A percentile compares a stretch with the other conserved stretches of the same genome.
These are phyloP conservation scores for Lycopodina hypogea DNA, from an alignment of 37 sponge, comb jelly and placozoan genomes.

Conservation along the genomic window DNA sequence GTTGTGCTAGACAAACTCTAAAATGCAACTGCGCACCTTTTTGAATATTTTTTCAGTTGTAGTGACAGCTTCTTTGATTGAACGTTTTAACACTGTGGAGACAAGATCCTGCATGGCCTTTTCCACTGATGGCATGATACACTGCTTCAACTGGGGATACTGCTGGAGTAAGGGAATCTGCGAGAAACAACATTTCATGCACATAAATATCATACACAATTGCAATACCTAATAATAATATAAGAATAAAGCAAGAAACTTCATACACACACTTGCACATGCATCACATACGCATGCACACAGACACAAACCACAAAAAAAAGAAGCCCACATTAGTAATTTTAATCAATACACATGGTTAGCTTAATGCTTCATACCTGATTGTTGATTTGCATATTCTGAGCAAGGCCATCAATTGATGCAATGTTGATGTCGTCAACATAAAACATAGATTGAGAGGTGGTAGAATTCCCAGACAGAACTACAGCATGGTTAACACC, in stretches of 20 bases:
- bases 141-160: slow-evolving; percentile 83
- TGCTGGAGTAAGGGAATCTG: slow-evolving; percentile 83
- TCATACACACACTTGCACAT: no score
- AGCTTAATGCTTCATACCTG: no score
- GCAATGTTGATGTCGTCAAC: slow-evolving; percentile 61
- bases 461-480: background rate
- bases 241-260: no score
- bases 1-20: background rate
- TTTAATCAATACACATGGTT: no score
- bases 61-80: slow-evolving; percentile 93
- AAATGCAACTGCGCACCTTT: slow-evolving; percentile 57
- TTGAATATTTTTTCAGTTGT: slow-evolving; percentile 95
- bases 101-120: slow-evolving; percentile 90
- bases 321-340: no score
- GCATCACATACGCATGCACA: no score
- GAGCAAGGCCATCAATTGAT: slow-evolving; percentile 56
- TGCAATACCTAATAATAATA: no score
- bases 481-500: background rate
- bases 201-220: background rate
- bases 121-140: slow-evolving; percentile 83
- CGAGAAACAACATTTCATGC: background rate
- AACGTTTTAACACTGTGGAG: slow-evolving; percentile 81
- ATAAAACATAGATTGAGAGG: slow-evolving; percentile 57
- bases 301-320: no score
- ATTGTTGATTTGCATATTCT: slow-evolving; percentile 64